phyloP scores from a whole-genome alignment of 64 coral and sea anemone genomes.

The Pocillopora verrucosa region DNA sequence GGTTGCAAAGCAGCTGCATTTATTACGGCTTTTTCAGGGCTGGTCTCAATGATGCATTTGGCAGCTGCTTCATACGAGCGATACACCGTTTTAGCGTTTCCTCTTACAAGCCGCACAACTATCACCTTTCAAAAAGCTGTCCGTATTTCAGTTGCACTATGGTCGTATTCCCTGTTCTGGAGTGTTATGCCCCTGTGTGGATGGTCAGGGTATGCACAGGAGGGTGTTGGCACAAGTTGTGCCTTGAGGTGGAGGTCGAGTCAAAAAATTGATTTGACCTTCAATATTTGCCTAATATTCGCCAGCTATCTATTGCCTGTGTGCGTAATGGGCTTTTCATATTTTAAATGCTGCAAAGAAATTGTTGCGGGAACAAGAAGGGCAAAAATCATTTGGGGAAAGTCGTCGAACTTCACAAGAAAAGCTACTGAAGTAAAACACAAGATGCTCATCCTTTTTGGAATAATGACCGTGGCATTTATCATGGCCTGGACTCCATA shows the following conservation, averaged over 20 bases:
- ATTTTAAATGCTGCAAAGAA: not conserved
- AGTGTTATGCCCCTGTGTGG: slow-evolving; percentile 34
- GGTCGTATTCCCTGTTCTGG: slow-evolving; percentile 31
- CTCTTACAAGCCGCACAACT: not conserved
- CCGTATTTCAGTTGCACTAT: not conserved
- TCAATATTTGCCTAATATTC: slow-evolving; percentile 36
- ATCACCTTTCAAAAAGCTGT: not conserved
- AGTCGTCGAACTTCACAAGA: not conserved
- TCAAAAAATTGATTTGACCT: slow-evolving; percentile 1
- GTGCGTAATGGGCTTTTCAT: not conserved
- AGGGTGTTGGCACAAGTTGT: slow-evolving; percentile 38
- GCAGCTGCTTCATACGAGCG: not conserved
- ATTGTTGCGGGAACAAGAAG: not conserved
- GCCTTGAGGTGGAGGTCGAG: slow-evolving; percentile 15
- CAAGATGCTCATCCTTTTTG: not conserved
- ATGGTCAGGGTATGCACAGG: slow-evolving; percentile 38
- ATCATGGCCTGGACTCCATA: slow-evolving; percentile 53
- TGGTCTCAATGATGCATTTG: not conserved
- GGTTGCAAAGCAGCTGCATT: not conserved
- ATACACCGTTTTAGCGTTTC: not conserved
- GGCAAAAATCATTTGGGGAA: slow-evolving; percentile 14
- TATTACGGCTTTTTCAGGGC: not conserved
- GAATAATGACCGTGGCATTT: slow-evolving; percentile 25
- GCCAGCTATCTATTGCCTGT: slow-evolving; percentile 25
- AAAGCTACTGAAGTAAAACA: not conserved